Evolutionary conservation across 2,797 vertebrate genomes (phyloP), one percentile per base, ranked within the genome.

Genomic region (Leuciscus waleckii): DNA sequence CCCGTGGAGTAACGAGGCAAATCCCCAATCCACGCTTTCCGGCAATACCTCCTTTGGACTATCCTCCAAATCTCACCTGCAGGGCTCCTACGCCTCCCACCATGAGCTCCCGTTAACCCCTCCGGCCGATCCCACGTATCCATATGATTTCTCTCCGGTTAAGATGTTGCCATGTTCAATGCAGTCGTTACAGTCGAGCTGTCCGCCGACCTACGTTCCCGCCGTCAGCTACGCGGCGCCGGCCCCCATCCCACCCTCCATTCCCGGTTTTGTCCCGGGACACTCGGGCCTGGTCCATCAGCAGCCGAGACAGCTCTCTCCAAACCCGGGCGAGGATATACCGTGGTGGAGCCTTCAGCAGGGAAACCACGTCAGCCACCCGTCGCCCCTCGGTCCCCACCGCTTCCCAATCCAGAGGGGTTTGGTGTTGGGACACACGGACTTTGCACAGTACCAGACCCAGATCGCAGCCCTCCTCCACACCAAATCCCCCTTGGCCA

Each of bases 391-490:
- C 0, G 92, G 91, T 43, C 93, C 91, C 1, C 95, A 96, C 77
- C 96, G 95, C 67, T 96, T 96, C 91, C 97, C 89, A 91, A 93
- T 99, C 84, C 98, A 98, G 87, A 94, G 98, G 35, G 95, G 98
- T 86, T 93, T 99, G 90, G 96, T 99, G 67, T 90, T 99, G 88
- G 98, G 97, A 69, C 98, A 97, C 87, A 96, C 98, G 93, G 98
- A 99, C 95, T 97, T 99, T 78, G 98, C 98, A 58, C 98, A 99
- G 85, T 99, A 99, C 89, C 98, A 99, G 95, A 99, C 97, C 90
- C 98, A 99, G 88, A 98, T 99, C 86, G 98, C 98, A 35, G 96
- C 97, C 10, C 96, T 99, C 84, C 95, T 99, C 90, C 98, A 99
- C 93, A 98, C 97, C 73, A 99, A 99, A 94, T 96, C 98, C 86